Base-by-base conservation (phyloP, 1,140 invertebrate species). In the Apis florea region DNA sequence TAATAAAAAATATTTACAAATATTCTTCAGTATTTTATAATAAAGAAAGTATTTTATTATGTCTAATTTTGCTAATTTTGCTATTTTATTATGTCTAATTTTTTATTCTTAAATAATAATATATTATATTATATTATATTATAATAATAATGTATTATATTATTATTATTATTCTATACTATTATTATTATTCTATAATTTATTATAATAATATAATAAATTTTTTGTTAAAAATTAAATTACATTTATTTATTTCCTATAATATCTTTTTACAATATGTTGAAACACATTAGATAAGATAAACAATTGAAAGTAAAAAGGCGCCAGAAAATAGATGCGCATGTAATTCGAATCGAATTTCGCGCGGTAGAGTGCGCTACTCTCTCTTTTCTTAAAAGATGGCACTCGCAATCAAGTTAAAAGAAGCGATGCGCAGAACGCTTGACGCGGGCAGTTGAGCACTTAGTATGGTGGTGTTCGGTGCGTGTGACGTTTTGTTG, bases 381-480 rank as follows among this genome's bases (percentile, higher is more conserved):
- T 64, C 6, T 1, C 4, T 6, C 0, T 10, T 26, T 0, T 0
- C 0, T 26, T 26, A 24, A 0, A 0, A 67, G 71, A 51, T 26
- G 71, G 79, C 63, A 1, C 0, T 0, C 2, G 19, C 6, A 15
- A 0, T 0, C 1, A 19, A 12, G 17, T 4, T 0, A 8, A 1
- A 6, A 19, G 56, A 10, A 2, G 21, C 24, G 31, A 54, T 56
- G 67, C 31, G 78, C 56, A 17, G 8, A 61, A 19, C 13, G 19
- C 4, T 13, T 11, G 12, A 31, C 17, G 31, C n/a, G 13, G 51
- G n/a, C 58, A 47, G 76, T 53, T 51, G 15, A 47, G 0, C 19
- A 53, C 19, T 54, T 24, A 78, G 78, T 76, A 79, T 79, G 58
- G 54, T 74, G 56, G 59, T 61, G 64, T 1, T 53, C 15, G 49